Evolutionary conservation across 2,797 vertebrate genomes (phyloP).

Genomic region (Microhierax caerulescens): DNA sequence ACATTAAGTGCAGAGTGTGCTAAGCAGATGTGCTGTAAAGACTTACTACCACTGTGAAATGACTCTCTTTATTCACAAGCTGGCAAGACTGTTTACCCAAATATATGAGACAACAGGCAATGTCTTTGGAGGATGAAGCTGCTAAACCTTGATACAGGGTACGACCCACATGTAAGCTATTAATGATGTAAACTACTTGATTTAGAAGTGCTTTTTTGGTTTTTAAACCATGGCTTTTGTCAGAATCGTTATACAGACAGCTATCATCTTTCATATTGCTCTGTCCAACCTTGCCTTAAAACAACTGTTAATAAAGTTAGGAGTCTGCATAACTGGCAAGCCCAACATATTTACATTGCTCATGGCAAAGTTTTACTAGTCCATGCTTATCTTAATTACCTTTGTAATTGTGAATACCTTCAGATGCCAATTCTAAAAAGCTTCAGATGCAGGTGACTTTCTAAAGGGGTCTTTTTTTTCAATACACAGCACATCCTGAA

Average conservation of each 20-base stretch:
- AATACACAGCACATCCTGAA: background rate
- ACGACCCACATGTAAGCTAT: background rate
- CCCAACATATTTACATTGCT: background rate
- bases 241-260: background rate
- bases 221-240: background rate
- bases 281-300: background rate
- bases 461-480: background rate
- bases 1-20: background rate
- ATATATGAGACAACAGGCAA: background rate
- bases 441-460: background rate
- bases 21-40: background rate
- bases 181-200: background rate
- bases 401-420: background rate
- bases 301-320: background rate
- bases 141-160: background rate
- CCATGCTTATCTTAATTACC: background rate
- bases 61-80: background rate
- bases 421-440: background rate
- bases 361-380: background rate
- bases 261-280: background rate
- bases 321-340: background rate
- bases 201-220: background rate
- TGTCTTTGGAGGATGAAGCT: background rate
- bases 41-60: background rate
- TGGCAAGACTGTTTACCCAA: background rate